Percentiles rank a stretch among this genome's conserved stretches.
Conservation (phyloP, 2,888 invertebrate species). For the Hypselothyrea guttata region DNA sequence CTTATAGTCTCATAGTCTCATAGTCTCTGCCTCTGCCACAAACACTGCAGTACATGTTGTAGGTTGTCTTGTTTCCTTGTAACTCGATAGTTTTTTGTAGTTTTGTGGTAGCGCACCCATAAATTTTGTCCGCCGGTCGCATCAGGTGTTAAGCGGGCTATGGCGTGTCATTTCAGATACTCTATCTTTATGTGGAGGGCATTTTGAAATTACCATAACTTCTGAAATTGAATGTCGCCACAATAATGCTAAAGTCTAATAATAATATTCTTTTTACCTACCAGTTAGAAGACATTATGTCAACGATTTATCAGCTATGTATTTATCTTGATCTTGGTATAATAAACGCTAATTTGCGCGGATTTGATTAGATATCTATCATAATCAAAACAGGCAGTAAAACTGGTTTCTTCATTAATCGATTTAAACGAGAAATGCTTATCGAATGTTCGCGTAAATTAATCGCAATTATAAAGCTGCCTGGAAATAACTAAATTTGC, state of each 20-base stretch:
- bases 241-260: too few relatives aligned
- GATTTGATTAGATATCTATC: slow-evolving; percentile 11
- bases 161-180: slow-evolving; percentile 41
- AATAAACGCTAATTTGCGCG: slow-evolving; percentile 1
- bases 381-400: slow-evolving; percentile 3
- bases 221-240: neutral
- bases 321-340: neutral
- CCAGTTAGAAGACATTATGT: too few relatives aligned
- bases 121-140: slow-evolving; percentile 62
- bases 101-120: slow-evolving; percentile 79
- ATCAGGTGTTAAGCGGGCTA: slow-evolving; percentile 73
- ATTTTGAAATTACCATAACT: neutral
- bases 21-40: slow-evolving; percentile 6
- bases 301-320: neutral
- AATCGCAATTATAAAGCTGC: too few relatives aligned
- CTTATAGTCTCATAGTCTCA: too few relatives aligned
- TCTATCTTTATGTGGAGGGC: slow-evolving; percentile 35
- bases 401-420: neutral
- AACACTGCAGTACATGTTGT: slow-evolving; percentile 65
- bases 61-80: slow-evolving; percentile 76
- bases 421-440: neutral
- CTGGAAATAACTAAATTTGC: too few relatives aligned
- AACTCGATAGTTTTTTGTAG: slow-evolving; percentile 78
- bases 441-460: neutral
- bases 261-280: too few relatives aligned